Conservation (phyloP, 2,113 vertebrate genomes). For the Bubalus kerabau region DNA sequence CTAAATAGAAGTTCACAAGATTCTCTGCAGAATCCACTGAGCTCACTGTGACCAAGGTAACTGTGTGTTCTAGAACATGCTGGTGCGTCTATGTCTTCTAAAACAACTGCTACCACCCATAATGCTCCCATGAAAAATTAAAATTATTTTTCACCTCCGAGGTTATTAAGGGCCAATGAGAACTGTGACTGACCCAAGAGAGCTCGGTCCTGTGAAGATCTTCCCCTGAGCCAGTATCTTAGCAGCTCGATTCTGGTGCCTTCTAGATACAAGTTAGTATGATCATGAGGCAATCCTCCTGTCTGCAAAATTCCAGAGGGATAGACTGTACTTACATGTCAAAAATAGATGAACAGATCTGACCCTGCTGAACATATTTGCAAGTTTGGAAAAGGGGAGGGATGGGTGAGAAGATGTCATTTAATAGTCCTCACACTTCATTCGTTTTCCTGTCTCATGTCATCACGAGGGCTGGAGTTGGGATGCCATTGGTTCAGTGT, state of each 20-base stretch:
- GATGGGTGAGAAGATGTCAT: constrained; percentile 54
- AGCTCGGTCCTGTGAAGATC: not conserved
- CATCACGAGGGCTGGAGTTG: constrained; percentile 46
- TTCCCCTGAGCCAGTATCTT: not conserved
- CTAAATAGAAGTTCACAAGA: constrained; percentile 19
- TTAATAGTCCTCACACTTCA: constrained; percentile 61
- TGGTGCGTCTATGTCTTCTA: not conserved
- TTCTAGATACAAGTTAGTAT: not conserved
- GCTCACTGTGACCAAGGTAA: not conserved
- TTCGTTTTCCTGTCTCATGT: constrained; percentile 63
- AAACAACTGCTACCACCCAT: not conserved
- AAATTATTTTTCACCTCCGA: not conserved
- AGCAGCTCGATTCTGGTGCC: not conserved
- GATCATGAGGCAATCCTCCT: constrained; percentile 25
- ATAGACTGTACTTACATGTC: constrained; percentile 64
- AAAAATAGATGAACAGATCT: constrained; percentile 63
- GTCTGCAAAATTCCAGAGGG: constrained; percentile 65
- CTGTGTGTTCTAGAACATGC: not conserved
- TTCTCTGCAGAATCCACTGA: not conserved
- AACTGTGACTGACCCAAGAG: not conserved
- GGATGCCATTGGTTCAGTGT: constrained; percentile 56
- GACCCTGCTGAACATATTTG: constrained; percentile 58
- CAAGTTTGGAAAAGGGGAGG: constrained; percentile 50
- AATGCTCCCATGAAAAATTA: not conserved
- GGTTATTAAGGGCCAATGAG: not conserved